Percentiles rank a stretch among this genome's conserved stretches.
These are phyloP conservation scores for Pachyseris speciosa DNA, from an alignment of 64 coral and sea anemone species.

Conservation along the genomic window DNA sequence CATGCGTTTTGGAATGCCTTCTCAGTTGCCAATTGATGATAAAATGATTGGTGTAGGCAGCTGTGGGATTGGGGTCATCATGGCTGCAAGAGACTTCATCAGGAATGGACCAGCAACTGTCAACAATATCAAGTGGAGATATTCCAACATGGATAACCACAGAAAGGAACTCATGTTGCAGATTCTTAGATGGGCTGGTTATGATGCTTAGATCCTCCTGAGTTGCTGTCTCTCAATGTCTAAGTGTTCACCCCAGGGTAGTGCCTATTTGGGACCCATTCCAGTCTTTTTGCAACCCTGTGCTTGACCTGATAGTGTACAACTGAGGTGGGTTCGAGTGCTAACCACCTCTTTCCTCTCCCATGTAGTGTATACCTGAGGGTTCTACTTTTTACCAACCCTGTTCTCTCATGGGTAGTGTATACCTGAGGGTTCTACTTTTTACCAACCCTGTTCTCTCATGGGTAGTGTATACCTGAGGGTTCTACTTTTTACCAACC, in stretches of 20 bases:
- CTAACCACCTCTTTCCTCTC: background rate
- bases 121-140: constrained; percentile 34
- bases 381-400: background rate
- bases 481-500: background rate
- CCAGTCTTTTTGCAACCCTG: too few species aligned
- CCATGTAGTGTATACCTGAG: background rate
- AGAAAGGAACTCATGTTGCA: constrained; percentile 49
- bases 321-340: background rate
- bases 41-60: constrained; percentile 42
- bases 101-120: background rate
- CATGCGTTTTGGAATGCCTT: constrained; percentile 54
- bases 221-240: background rate
- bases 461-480: constrained; percentile 7
- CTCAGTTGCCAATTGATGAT: background rate
- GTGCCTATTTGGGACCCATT: too few species aligned
- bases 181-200: constrained; percentile 33
- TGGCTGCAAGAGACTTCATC: constrained; percentile 56
- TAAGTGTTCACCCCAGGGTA: background rate
- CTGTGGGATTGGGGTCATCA: constrained; percentile 56
- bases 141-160: constrained; percentile 34
- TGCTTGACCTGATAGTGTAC: too few species aligned
- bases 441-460: background rate
- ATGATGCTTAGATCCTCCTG: background rate
- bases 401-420: background rate
- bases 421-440: background rate